phyloP scores from a whole-genome alignment of 2,113 vertebrate species.

The Micronycteris hirsuta region DNA sequence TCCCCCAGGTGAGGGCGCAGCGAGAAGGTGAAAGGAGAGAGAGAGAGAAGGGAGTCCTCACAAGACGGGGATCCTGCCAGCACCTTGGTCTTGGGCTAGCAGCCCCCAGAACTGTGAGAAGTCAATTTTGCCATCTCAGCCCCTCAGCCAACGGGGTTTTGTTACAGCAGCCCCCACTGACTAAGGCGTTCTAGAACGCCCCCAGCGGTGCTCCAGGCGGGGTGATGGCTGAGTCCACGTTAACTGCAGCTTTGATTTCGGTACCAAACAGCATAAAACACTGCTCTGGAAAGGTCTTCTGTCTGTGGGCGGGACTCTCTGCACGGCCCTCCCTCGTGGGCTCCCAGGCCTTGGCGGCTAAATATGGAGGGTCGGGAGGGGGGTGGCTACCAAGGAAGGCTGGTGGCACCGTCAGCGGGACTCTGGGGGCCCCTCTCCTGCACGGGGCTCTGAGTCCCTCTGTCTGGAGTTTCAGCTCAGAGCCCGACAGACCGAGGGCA shows the following conservation, averaged over 20 bases:
- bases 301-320: background rate
- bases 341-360: background rate
- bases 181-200: background rate
- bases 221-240: background rate
- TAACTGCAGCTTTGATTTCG: background rate
- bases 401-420: no score
- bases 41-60: no score
- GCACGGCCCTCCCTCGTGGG: background rate
- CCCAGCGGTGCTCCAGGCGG: no score
- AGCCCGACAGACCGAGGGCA: no score
- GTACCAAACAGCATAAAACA: background rate
- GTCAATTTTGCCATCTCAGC: no score
- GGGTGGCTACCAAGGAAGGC: no score
- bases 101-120: background rate
- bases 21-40: background rate
- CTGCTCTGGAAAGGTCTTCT: background rate
- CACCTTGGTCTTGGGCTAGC: no score
- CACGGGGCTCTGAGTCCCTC: background rate
- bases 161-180: background rate
- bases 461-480: no score
- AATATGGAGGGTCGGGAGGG: background rate
- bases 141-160: background rate
- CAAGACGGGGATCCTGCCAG: no score
- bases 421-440: no score
- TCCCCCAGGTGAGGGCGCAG: background rate